These are phyloP conservation scores for Ladona fulva DNA, from an alignment of 1,140 invertebrate species.

Conservation along the genomic window DNA sequence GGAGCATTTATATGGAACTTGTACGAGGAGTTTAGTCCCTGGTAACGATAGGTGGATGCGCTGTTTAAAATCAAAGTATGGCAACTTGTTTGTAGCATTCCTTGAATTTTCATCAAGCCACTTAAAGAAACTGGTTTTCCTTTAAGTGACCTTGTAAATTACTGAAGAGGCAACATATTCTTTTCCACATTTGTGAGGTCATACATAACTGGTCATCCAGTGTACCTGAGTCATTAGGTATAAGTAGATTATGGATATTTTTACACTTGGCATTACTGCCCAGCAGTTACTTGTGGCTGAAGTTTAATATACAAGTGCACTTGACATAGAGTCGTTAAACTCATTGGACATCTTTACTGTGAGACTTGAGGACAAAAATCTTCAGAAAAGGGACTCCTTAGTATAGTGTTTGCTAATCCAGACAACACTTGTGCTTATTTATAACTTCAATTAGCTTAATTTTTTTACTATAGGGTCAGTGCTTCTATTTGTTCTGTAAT, in stretches of 20 bases:
- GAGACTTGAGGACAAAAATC: neutral
- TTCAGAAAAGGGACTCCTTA: neutral
- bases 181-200: neutral
- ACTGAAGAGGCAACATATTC: neutral
- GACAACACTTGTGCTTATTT: neutral
- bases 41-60: too few relatives aligned
- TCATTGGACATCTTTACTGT: neutral
- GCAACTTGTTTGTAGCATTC: neutral
- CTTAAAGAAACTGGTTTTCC: neutral
- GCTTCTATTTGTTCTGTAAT: neutral
- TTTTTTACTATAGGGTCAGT: neutral
- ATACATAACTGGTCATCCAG: neutral
- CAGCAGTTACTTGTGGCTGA: neutral
- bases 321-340: neutral
- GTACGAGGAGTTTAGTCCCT: too few relatives aligned
- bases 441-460: neutral
- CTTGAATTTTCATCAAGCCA: neutral
- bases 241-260: neutral
- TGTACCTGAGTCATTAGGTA: conserved; percentile 4
- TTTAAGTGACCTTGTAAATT: neutral
- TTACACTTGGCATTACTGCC: neutral
- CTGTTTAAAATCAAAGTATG: too few relatives aligned
- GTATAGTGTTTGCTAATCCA: neutral
- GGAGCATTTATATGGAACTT: too few relatives aligned
- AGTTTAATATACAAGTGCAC: neutral